Evolutionary conservation across 64 coral and sea anemone species (phyloP).

Genomic region (Montipora capricornis): DNA sequence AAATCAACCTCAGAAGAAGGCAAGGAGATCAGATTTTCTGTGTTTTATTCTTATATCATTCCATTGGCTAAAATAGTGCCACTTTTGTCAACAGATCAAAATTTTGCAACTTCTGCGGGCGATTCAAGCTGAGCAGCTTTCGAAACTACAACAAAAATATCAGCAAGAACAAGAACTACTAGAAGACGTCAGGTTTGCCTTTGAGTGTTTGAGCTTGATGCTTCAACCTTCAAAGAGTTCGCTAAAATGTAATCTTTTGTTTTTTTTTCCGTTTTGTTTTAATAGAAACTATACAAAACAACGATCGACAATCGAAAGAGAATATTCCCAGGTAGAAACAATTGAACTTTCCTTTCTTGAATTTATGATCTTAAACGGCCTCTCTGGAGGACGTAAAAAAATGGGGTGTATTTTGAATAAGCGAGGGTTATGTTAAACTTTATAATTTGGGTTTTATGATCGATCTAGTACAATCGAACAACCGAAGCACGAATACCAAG

Average conservation of each 20-base stretch:
- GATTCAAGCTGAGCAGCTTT: constrained; percentile 82
- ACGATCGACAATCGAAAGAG: constrained; percentile 83
- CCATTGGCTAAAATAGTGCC: constrained; percentile 12
- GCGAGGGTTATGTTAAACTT: no score
- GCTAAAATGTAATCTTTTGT: background rate
- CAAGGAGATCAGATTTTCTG: background rate
- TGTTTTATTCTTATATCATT: background rate
- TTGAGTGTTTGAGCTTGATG: background rate
- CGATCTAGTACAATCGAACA: no score
- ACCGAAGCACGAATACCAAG: no score
- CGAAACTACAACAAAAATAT: constrained; percentile 90
- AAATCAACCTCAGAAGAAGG: constrained; percentile 83
- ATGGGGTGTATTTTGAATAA: no score
- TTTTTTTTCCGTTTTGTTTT: constrained; percentile 16
- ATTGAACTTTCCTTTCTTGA: no score
- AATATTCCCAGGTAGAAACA: constrained; percentile 80
- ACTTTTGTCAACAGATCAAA: constrained; percentile 63
- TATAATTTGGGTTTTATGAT: no score
- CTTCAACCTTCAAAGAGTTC: background rate
- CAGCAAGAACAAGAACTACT: constrained; percentile 92
- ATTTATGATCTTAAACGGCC: no score
- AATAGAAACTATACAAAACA: constrained; percentile 83
- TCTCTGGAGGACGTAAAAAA: no score
- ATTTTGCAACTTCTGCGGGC: constrained; percentile 82
- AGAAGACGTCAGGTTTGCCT: constrained; percentile 84